These are phyloP conservation scores for Aspiorhynchus laticeps DNA, from an alignment of 2,113 vertebrate genomes.

Conservation along the genomic window DNA sequence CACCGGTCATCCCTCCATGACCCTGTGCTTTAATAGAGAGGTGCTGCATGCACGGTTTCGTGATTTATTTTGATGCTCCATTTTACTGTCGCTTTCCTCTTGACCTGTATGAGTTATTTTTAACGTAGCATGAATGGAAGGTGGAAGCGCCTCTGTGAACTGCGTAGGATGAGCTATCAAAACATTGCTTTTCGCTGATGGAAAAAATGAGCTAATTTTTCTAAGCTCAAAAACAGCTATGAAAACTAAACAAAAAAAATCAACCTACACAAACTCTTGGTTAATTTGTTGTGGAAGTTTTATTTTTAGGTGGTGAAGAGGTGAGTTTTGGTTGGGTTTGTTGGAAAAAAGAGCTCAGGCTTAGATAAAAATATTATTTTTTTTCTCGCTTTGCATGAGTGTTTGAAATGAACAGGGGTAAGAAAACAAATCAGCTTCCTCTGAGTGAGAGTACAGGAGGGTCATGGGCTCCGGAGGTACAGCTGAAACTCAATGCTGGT, in stretches of 20 bases:
- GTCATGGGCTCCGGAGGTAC: slow-evolving; percentile 61
- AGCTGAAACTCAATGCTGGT: slow-evolving; percentile 62
- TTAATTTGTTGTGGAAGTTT: slow-evolving; percentile 19
- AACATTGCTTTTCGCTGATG: slow-evolving; percentile 55
- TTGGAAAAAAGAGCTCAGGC: neutral
- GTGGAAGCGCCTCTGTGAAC: slow-evolving; percentile 66
- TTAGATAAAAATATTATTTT: neutral
- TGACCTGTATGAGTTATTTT: slow-evolving; percentile 68
- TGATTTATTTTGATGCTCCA: slow-evolving; percentile 46
- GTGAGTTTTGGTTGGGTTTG: neutral
- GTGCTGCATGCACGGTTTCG: slow-evolving; percentile 8
- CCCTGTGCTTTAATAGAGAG: slow-evolving; percentile 25
- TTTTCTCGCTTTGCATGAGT: neutral
- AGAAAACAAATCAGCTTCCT: slow-evolving; percentile 67
- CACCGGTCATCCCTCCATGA: slow-evolving; percentile 24
- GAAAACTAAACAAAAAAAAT: neutral
- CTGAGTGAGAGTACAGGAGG: slow-evolving; percentile 50
- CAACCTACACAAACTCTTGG: slow-evolving; percentile 41
- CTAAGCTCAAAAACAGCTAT: slow-evolving; percentile 43
- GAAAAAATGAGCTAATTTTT: slow-evolving; percentile 52
- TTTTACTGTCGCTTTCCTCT: slow-evolving; percentile 38
- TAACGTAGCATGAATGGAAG: slow-evolving; percentile 63
- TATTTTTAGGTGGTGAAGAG: neutral
- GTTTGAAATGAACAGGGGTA: slow-evolving; percentile 52
- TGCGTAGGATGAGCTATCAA: slow-evolving; percentile 66